These are phyloP conservation scores for Excalfactoria chinensis DNA, from an alignment of 2,113 vertebrate species.

Conservation along the genomic window DNA sequence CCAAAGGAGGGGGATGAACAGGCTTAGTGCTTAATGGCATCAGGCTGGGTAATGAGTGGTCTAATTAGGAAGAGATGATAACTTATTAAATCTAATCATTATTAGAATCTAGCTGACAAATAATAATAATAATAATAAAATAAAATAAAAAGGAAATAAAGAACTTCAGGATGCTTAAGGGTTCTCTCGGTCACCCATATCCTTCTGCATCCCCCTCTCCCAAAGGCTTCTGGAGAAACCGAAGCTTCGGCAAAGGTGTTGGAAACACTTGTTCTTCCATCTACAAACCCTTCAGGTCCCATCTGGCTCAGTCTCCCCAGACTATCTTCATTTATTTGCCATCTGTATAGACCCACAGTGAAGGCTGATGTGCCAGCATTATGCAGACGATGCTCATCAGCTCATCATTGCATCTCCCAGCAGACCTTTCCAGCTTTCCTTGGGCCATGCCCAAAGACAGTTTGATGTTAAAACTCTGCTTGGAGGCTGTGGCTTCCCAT, in stretches of 20 bases:
- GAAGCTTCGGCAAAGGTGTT: neutral
- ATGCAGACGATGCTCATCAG: neutral
- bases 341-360: neutral
- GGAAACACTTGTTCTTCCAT: neutral
- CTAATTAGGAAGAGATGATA: slow-evolving; percentile 37
- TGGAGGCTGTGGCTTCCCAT: neutral
- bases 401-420: neutral
- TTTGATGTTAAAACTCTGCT: neutral
- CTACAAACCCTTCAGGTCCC: neutral
- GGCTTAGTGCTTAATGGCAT: slow-evolving; percentile 39
- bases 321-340: neutral
- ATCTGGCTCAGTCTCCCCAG: neutral
- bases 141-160: neutral
- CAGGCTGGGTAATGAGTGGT: slow-evolving; percentile 30
- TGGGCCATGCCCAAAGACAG: neutral
- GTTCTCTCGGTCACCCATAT: neutral
- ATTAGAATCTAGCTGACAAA: neutral
- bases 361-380: neutral
- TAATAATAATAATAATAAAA: neutral
- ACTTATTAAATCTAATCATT: slow-evolving; percentile 26
- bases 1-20: slow-evolving; percentile 45
- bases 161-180: neutral
- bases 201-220: neutral
- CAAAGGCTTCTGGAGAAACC: neutral
- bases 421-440: neutral